phyloP scores from a whole-genome alignment of 2,888 invertebrate species.

The Chrysodeixis includens region DNA sequence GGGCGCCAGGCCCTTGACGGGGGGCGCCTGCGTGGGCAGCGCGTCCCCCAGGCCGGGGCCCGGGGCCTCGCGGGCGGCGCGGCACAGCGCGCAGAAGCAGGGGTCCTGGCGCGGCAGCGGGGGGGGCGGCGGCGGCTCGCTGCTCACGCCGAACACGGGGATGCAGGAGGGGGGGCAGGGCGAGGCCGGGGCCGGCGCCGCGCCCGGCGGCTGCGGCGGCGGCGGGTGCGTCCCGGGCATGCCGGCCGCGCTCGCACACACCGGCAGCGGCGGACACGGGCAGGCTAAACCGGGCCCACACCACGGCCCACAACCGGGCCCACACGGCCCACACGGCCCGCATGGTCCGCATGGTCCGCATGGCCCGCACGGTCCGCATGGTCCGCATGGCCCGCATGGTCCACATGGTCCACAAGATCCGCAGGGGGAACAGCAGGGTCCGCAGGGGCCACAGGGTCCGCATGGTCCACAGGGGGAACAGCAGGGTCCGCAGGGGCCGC shows the following conservation, averaged over 20 bases:
- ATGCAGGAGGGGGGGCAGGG: background rate
- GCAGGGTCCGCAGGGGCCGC: slow-evolving; percentile 58
- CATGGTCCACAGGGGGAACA: slow-evolving; percentile 36
- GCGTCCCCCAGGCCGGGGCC: background rate
- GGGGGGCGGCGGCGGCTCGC: background rate
- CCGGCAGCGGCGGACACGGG: slow-evolving; percentile 41
- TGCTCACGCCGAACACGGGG: background rate
- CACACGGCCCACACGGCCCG: slow-evolving; percentile 56
- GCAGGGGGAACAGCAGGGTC: slow-evolving; percentile 45
- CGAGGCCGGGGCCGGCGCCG: background rate
- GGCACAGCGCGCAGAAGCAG: slow-evolving; percentile 22
- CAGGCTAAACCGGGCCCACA: slow-evolving; percentile 57
- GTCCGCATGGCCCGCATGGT: slow-evolving; percentile 61
- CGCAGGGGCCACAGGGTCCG: slow-evolving; percentile 57
- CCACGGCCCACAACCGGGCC: slow-evolving; percentile 53
- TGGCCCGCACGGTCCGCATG: slow-evolving; percentile 54
- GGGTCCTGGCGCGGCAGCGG: background rate
- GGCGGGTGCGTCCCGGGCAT: background rate
- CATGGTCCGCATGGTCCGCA: slow-evolving; percentile 37
- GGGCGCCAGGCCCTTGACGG: slow-evolving; percentile 16
- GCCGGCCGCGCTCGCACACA: slow-evolving; percentile 9
- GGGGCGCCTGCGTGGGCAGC: background rate
- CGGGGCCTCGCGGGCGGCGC: slow-evolving; percentile 5
- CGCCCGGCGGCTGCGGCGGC: background rate
- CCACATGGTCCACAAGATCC: slow-evolving; percentile 57